A percentile compares a stretch with the other conserved stretches of the same genome.
Conservation (phyloP, 2,113 vertebrate species). For the Notechis scutatus region DNA sequence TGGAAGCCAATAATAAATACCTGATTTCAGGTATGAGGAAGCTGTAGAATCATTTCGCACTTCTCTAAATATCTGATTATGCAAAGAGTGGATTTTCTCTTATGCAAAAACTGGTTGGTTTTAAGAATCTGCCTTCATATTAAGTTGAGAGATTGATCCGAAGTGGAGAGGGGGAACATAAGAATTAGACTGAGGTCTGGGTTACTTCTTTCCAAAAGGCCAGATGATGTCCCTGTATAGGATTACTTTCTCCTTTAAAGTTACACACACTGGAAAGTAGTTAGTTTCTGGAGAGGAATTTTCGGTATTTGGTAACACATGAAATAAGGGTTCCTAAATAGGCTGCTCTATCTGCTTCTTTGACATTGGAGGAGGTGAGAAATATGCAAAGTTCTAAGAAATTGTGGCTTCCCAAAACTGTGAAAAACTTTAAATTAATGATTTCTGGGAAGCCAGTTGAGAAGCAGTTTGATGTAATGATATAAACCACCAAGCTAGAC, state of each 20-base stretch:
- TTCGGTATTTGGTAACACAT: not conserved
- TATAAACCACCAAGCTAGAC: not conserved
- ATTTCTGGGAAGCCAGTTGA: not conserved
- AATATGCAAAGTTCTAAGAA: not conserved
- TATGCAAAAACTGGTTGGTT: not conserved
- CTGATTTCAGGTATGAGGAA: slow-evolving; percentile 17
- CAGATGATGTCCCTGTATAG: not conserved
- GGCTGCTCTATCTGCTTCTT: not conserved
- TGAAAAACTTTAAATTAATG: not conserved
- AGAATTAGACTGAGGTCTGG: not conserved
- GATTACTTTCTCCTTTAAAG: not conserved
- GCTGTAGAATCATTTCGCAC: not conserved
- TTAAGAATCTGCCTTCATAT: not conserved
- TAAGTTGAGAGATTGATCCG: not conserved
- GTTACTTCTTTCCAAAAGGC: not conserved
- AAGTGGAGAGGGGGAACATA: not conserved
- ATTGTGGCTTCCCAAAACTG: not conserved
- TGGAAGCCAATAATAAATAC: slow-evolving; percentile 19
- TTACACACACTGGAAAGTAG: not conserved
- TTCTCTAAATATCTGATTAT: not conserved
- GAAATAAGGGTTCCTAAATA: not conserved
- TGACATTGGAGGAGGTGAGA: not conserved
- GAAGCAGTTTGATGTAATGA: not conserved
- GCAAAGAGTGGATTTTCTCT: not conserved
- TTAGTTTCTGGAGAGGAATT: not conserved